phyloP scores from a whole-genome alignment of 2,797 vertebrate genomes.

The Lophotriccus pileatus region DNA sequence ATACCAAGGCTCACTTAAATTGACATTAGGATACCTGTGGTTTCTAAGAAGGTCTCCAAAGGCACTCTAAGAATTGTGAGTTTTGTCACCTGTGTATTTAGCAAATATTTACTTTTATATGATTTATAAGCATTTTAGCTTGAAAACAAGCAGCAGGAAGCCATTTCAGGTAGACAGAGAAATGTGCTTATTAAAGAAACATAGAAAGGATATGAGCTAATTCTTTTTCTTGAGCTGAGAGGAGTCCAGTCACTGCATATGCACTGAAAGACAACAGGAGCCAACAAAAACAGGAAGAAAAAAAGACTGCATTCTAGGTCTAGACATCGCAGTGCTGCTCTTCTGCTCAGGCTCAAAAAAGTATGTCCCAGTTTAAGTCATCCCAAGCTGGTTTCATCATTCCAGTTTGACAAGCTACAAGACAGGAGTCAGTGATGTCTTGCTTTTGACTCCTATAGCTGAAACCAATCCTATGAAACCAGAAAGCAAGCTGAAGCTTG shows the following conservation, averaged over 20 bases:
- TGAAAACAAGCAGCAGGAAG: background rate
- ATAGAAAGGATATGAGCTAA: background rate
- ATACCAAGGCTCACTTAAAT: background rate
- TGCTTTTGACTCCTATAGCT: fast-evolving
- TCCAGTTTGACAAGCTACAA: background rate
- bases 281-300: background rate
- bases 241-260: background rate
- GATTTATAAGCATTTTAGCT: background rate
- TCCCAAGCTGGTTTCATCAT: background rate
- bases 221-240: background rate
- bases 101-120: background rate
- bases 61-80: background rate
- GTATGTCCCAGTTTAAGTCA: background rate
- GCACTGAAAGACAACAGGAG: background rate
- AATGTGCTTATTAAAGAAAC: background rate
- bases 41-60: background rate
- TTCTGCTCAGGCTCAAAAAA: background rate
- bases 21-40: background rate
- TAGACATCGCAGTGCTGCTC: background rate
- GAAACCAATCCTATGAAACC: background rate
- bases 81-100: background rate
- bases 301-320: background rate
- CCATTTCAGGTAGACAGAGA: background rate
- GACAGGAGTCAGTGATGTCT: background rate
- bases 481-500: background rate